Evolutionary conservation across 2,113 vertebrate species (phyloP), one percentile per base, ranked within the genome.

Genomic region (Anhinga rufa): DNA sequence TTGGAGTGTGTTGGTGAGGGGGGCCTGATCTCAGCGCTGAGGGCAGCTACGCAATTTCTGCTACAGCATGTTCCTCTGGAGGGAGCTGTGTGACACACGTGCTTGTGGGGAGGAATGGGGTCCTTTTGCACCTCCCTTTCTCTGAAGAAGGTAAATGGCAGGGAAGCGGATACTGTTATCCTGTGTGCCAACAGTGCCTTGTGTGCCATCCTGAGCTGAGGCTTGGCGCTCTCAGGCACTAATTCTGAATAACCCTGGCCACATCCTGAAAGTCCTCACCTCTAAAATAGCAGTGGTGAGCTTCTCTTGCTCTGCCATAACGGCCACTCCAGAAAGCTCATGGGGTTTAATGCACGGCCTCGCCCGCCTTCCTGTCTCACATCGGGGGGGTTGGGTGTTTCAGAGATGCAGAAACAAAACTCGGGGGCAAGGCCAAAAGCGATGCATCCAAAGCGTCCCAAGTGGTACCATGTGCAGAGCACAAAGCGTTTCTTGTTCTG

Each of bases 21-120:
- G 10, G 15, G 7, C 66, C 4, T 20, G 21, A 58, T 31, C 54
- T 86, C 54, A 24, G 12, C 10, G 5, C 44, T 48, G 65, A 10
- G 25, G 77, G 72, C 55, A 89, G 55, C 60, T 60, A 36, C 0
- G 0, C n/a, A 16, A 1, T 62, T 91, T 81, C 49, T 92, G 60
- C 36, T 58, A 9, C 19, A 44, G 36, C 12, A 5, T 15, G 26
- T 77, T 85, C 38, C 7, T 91, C 64, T 74, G 36, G 42, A 83
- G 51, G 40, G 21, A 86, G 9, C 26, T 13, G 2, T 25, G 44
- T 65, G 58, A 8, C 17, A 12, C 8, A 1, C 0, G 0, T 69
- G 42, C 24, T 57, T 52, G 31, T 78, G 28, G 40, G 61, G 44
- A 80, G 54, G 48, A 57, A 20, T 9, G 15, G 28, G 14, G 25